Base-by-base conservation (phyloP, 2,888 invertebrate genomes). In the Eupithecia centaureata region DNA sequence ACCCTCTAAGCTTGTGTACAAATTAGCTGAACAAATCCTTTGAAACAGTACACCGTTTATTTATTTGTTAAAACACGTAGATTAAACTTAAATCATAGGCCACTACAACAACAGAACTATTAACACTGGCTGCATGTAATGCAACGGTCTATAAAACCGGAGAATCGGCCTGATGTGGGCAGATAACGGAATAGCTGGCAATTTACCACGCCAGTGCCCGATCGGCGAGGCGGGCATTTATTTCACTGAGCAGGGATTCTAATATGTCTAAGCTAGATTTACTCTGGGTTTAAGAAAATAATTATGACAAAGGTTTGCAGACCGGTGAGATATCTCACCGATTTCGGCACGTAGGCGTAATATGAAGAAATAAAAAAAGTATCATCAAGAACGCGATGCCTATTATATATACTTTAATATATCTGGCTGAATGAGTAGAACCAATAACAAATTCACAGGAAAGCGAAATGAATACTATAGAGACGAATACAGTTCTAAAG, bases 141-240 rank as follows among this genome's bases (percentile, higher is more conserved):
- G 60, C 60, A 51, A 61, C 61, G 47, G 47, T 61, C 32, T 71
- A 79, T 77, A 76, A 69, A 61, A 42, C 74, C 64, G 52, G 72
- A 56, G 56, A 65, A 73, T 67, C 65, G 61, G 54, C 68, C 47
- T 68, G 71, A 73, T 76, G 73, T 65, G 68, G 74, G 70, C 66
- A 67, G 70, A 70, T 70, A 67, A 63, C 65, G 67, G 70, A 63
- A 71, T 70, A 60, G 66, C 61, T 63, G 69, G 76, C 73, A 79
- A 79, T 78, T 79, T 63, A 67, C 63, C 52, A 38, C 59, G 54
- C 59, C 60, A 67, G 54, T 56, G 32, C 60, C 27, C 51, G 58
- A 63, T 54, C 52, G 32, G 30, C 25, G 27, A 52, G 47, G 12
- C 5, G 61, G 27, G 57, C 47, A n/a, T 22, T 47, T 22, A 27